phyloP scores from a whole-genome alignment of 2,888 invertebrate species.

The Hemicrepidius hirtus region DNA sequence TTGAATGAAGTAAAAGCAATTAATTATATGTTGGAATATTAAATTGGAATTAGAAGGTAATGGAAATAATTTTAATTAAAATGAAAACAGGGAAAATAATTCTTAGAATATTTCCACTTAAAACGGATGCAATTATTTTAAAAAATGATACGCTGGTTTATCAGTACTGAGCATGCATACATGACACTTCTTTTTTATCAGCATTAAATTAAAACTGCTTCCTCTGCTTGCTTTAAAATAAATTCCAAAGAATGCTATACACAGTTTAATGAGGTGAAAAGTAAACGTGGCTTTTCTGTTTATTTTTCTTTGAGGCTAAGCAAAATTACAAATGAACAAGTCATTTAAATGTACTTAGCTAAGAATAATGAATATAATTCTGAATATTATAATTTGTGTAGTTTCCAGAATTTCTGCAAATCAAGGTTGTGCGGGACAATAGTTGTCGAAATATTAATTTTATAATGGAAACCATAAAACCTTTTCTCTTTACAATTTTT shows the following conservation, averaged over 20 bases:
- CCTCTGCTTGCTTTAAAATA: too few relatives aligned
- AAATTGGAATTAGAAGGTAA: too few relatives aligned
- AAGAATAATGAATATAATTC: background rate
- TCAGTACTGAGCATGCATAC: background rate
- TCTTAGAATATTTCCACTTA: background rate
- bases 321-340: background rate
- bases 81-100: background rate
- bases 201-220: too few relatives aligned
- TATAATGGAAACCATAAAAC: too few relatives aligned
- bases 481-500: too few relatives aligned
- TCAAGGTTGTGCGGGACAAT: background rate
- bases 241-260: too few relatives aligned
- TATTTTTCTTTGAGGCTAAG: background rate
- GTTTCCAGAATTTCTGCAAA: background rate
- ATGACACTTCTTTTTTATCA: too few relatives aligned
- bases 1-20: background rate
- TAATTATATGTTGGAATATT: background rate
- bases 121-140: conserved; percentile 18
- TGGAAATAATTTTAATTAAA: background rate
- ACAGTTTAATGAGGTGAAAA: too few relatives aligned
- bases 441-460: too few relatives aligned
- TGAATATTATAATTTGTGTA: background rate
- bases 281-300: background rate
- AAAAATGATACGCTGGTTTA: conserved; percentile 8
- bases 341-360: background rate